Conservation (phyloP, 2,797 vertebrate genomes). For the Pantherophis vulpinus region DNA sequence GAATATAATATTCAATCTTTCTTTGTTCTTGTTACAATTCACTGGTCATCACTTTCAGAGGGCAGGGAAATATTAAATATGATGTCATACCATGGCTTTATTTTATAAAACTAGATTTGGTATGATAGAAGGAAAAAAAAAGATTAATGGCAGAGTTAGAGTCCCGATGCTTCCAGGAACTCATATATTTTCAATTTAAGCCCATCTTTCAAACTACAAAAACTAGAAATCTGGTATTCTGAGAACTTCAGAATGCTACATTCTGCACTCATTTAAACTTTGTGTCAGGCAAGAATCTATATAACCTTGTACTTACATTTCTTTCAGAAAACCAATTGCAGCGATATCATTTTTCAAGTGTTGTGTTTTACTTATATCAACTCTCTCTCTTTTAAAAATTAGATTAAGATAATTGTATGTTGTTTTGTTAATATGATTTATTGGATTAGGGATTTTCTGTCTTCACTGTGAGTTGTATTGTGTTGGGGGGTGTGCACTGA, state of each 20-base stretch:
- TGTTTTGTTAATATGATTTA: no score
- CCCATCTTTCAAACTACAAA: not conserved
- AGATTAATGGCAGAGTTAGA: not conserved
- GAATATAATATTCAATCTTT: not conserved
- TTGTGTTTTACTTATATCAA: conserved; percentile 10
- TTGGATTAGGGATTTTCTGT: no score
- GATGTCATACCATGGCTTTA: not conserved
- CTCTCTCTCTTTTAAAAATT: conserved; percentile 14
- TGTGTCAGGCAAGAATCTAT: not conserved
- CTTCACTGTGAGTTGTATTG: no score
- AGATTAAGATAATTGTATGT: conserved; percentile 18
- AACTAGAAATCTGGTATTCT: not conserved
- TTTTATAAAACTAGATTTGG: not conserved
- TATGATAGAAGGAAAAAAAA: not conserved
- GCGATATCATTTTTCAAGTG: conserved; percentile 39
- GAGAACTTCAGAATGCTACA: not conserved
- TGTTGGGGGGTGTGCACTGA: no score
- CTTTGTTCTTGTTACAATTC: not conserved
- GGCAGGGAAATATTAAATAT: not conserved
- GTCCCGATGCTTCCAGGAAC: not conserved
- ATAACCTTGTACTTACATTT: not conserved
- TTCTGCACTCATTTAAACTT: not conserved
- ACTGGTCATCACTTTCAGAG: not conserved
- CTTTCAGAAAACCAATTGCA: conserved; percentile 4
- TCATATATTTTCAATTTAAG: not conserved